Base-by-base conservation (phyloP, 2,888 invertebrate genomes). In the Tribolium freemani region DNA sequence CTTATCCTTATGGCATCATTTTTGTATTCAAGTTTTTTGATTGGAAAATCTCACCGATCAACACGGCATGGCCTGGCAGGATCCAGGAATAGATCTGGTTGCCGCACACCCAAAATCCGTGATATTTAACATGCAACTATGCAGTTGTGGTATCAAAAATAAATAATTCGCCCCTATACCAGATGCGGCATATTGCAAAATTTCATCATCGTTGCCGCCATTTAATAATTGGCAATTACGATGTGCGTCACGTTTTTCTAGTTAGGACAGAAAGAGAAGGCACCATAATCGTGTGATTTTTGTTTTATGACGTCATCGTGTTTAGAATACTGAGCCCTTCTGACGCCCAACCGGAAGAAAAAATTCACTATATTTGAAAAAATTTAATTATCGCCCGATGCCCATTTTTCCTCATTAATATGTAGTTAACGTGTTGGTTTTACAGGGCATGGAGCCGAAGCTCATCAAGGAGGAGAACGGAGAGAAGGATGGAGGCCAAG, bases 381-480 rank as follows among this genome's bases (percentile, higher is more conserved):
- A 76, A 73, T 71, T 66, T 73, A 75, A 77, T 77, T 76, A 77
- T 76, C 77, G 63, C 61, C 30, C 72, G 48, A 60, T 53, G 53
- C 8, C 26, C 53, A 50, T 72, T 58, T 69, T 51, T 64, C 58
- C 66, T 51, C 58, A 60, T 72, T 64, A 60, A 60, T 60, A 53
- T 60, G 60, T 60, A 53, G 44, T 69, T 69, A 51, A 68, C 57
- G 53, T 44, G 53, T 13, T 8, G 45, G 74, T 76, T 69, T 85
- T 84, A 46, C 85, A 90, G 90, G 88, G 87, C 81, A 89, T 90
- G 87, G 90, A 90, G 85, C 89, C 89, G 66, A 90, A 90, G 85
- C 84, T 89, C 76, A 89, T 90, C 81, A 90, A 90, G 85, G 90
- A 90, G 84, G 90, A 90, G 85, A 87, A 86, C 71, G 87, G 88